phyloP scores from a whole-genome alignment of 92 coral and sea anemone species.

The Epizoanthus rinbou region DNA sequence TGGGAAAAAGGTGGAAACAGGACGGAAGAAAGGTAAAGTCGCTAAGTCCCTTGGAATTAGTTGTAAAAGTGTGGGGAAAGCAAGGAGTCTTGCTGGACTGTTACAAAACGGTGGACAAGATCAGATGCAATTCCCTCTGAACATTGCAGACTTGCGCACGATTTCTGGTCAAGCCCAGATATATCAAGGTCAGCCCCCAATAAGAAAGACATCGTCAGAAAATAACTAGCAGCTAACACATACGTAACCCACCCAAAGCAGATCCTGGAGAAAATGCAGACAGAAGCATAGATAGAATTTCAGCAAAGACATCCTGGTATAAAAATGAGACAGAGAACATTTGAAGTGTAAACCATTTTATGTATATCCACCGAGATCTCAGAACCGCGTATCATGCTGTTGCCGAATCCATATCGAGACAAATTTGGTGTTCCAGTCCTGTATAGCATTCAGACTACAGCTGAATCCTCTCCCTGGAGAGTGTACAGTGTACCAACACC shows the following conservation, averaged over 20 bases:
- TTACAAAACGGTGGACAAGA: not conserved
- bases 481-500: slow-evolving; percentile 7
- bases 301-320: slow-evolving; percentile 11
- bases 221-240: slow-evolving; percentile 9
- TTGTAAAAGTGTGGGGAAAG: too few relatives aligned
- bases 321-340: slow-evolving; percentile 5
- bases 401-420: slow-evolving; percentile 15
- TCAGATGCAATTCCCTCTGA: slow-evolving; percentile 16
- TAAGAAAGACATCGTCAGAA: not conserved
- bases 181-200: slow-evolving; percentile 13
- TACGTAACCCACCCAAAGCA: slow-evolving; percentile 40
- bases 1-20: slow-evolving; percentile 19
- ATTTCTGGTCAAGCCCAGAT: slow-evolving; percentile 30
- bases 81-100: slow-evolving; percentile 22
- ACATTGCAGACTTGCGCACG: not conserved
- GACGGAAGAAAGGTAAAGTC: not conserved
- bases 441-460: slow-evolving; percentile 31
- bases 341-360: not conserved
- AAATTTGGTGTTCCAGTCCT: slow-evolving; percentile 28
- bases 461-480: not conserved
- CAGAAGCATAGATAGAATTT: slow-evolving; percentile 18
- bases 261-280: slow-evolving; percentile 23
- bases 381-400: slow-evolving; percentile 33
- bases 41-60: slow-evolving; percentile 20
- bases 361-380: slow-evolving; percentile 15